Percentiles rank a stretch among this genome's conserved stretches.
Evolutionary conservation across 2,797 vertebrate genomes (phyloP).

Genomic region (Hippocampus kuda): DNA sequence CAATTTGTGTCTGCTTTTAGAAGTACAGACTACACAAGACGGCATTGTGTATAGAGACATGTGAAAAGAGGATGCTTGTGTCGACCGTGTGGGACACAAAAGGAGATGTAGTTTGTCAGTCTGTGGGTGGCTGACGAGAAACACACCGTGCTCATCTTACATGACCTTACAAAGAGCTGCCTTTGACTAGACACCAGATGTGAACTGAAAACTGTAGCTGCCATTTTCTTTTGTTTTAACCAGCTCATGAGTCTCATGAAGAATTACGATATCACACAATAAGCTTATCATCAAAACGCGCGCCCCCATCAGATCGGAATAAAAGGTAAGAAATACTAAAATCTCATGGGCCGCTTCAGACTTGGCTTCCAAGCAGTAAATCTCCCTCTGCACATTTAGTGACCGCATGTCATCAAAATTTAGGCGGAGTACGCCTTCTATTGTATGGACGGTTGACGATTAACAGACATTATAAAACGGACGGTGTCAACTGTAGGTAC

Average conservation of each 20-base stretch:
- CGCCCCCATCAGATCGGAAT: neutral
- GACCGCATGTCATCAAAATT: too few relatives aligned
- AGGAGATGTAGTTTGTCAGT: neutral
- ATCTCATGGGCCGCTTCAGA: neutral
- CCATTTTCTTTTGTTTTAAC: neutral
- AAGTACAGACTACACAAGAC: neutral
- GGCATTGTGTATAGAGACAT: neutral
- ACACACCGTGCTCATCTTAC: neutral
- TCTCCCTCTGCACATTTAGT: too few relatives aligned
- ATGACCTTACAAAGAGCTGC: neutral
- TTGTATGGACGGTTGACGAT: too few relatives aligned
- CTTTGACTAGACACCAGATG: neutral
- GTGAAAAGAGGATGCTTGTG: neutral
- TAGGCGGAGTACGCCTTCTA: too few relatives aligned
- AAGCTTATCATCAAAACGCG: neutral
- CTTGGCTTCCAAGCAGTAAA: too few relatives aligned
- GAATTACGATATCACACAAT: neutral
- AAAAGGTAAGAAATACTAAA: neutral
- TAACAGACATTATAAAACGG: too few relatives aligned
- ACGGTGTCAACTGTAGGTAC: too few relatives aligned
- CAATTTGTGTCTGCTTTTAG: neutral
- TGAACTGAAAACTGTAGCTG: neutral
- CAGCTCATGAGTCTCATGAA: neutral
- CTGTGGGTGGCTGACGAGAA: neutral
- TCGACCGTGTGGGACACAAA: neutral